Percentiles rank a stretch among this genome's conserved stretches.
These are phyloP conservation scores for Onchidella celtica DNA, from an alignment of 2,888 invertebrate species.

Conservation along the genomic window DNA sequence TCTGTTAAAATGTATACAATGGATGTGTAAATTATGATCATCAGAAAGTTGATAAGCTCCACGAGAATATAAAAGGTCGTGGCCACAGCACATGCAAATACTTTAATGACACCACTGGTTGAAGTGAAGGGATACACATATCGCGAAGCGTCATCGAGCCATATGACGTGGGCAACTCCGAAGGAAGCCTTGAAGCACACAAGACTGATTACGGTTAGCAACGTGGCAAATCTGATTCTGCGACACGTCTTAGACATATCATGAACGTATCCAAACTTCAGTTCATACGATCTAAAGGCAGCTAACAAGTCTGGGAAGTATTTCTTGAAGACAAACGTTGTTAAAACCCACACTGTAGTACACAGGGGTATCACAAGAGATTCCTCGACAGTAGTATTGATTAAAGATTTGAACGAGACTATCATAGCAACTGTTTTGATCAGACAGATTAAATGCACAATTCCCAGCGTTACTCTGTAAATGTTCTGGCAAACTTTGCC, in stretches of 20 bases:
- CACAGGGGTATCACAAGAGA: neutral
- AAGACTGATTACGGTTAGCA: neutral
- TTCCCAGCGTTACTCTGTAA: neutral
- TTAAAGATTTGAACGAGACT: neutral
- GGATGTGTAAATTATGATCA: neutral
- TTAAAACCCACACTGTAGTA: neutral
- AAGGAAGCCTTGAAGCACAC: neutral
- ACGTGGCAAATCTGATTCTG: neutral
- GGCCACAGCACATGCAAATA: neutral
- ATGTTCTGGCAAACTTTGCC: neutral
- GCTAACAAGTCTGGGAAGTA: neutral
- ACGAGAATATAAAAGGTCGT: neutral
- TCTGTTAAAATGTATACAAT: conserved; percentile 2
- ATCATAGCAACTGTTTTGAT: conserved; percentile 4
- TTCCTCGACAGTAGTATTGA: conserved; percentile 15
- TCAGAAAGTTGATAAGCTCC: neutral
- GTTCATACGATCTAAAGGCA: neutral
- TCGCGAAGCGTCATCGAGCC: neutral
- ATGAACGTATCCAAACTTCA: conserved; percentile 10
- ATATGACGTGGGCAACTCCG: neutral
- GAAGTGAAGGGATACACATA: neutral
- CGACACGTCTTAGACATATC: neutral
- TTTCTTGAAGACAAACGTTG: conserved; percentile 5
- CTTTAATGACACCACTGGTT: neutral
- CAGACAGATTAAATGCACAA: neutral